A percentile compares a stretch with the other conserved stretches of the same genome.
phyloP scores from a whole-genome alignment of 2,888 invertebrate genomes.

The Uropetala carovei region DNA sequence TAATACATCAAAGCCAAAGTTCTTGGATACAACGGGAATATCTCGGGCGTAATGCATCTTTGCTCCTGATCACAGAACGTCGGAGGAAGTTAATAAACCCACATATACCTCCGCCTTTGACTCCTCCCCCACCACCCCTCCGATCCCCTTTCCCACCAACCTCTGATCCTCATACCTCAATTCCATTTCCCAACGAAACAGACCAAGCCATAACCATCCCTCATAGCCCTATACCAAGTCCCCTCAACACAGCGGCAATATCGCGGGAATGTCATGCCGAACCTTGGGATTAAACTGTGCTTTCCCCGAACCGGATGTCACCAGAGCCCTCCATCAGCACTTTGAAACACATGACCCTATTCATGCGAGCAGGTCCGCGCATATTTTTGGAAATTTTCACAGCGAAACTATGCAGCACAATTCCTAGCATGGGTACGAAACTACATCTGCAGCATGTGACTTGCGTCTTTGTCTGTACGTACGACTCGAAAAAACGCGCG shows the following conservation, averaged over 20 bases:
- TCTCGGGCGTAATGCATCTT: slow-evolving; percentile 13
- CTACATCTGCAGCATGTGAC: slow-evolving; percentile 5
- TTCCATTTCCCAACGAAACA: slow-evolving; percentile 53
- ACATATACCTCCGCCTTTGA: background rate
- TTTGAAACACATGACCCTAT: slow-evolving; percentile 44
- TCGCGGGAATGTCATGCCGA: slow-evolving; percentile 38
- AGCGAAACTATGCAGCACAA: slow-evolving; percentile 15
- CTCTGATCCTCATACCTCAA: slow-evolving; percentile 20
- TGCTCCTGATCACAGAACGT: background rate
- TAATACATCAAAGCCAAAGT: background rate
- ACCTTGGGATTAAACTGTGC: slow-evolving; percentile 53
- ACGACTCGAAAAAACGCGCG: background rate
- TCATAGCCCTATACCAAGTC: background rate
- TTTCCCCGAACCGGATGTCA: slow-evolving; percentile 39
- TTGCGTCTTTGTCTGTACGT: background rate
- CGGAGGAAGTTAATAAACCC: slow-evolving; percentile 30
- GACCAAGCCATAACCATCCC: slow-evolving; percentile 46
- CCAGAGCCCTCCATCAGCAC: slow-evolving; percentile 47
- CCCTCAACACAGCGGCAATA: slow-evolving; percentile 25
- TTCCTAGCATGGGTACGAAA: background rate
- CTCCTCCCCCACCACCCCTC: background rate
- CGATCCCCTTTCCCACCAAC: background rate
- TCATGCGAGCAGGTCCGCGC: background rate
- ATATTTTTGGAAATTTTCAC: slow-evolving; percentile 42
- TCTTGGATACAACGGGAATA: slow-evolving; percentile 1